Evolutionary conservation across 2,113 vertebrate genomes (phyloP).

Genomic region (Asarcornis scutulata): DNA sequence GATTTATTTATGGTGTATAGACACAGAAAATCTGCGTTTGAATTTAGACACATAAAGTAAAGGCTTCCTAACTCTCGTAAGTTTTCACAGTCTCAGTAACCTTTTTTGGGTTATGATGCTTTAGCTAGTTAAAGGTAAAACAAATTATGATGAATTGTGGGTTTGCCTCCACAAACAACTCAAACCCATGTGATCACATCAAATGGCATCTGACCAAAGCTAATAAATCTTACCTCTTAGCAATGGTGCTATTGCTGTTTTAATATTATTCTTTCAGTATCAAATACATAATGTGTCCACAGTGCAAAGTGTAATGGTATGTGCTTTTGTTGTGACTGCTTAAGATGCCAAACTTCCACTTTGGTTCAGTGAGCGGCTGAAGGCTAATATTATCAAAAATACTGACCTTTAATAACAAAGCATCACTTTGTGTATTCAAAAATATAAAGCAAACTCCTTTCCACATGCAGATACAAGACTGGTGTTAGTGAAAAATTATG

Average conservation of each 20-base stretch:
- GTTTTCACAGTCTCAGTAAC: not conserved
- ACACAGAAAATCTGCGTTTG: not conserved
- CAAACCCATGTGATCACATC: not conserved
- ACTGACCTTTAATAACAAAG: not conserved
- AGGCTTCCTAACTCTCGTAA: not conserved
- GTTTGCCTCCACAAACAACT: not conserved
- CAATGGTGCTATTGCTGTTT: not conserved
- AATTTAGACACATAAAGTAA: not conserved
- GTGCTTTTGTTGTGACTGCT: not conserved
- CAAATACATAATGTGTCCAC: not conserved
- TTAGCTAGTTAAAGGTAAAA: not conserved
- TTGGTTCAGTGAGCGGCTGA: not conserved
- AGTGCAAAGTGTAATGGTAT: not conserved
- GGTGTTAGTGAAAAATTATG: not conserved
- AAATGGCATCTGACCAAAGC: not conserved
- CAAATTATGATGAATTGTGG: not conserved
- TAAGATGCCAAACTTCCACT: not conserved
- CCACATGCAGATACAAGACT: conserved; percentile 14
- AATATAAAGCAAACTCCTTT: conserved; percentile 10
- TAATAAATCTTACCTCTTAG: not conserved
- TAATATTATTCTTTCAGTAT: not conserved
- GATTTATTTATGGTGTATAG: not conserved
- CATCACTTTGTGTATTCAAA: not conserved
- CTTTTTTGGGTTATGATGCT: not conserved
- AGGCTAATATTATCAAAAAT: not conserved